Conservation (phyloP, 2,113 vertebrate species). For the Campylomormyrus numenius region DNA sequence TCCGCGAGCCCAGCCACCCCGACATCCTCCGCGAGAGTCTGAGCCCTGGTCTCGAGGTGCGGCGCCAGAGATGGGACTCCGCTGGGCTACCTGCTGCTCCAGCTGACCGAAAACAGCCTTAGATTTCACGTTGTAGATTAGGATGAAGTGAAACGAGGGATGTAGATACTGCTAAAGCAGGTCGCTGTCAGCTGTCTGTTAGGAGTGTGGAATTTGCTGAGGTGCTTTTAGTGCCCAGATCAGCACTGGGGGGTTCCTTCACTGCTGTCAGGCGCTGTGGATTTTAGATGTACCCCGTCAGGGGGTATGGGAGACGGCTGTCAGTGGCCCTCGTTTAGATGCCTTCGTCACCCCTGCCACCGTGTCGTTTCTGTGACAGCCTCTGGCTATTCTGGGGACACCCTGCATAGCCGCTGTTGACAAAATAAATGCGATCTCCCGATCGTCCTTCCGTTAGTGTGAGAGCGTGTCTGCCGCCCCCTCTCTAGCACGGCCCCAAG, state of each 20-base stretch:
- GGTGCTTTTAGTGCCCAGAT: neutral
- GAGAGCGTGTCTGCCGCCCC: neutral
- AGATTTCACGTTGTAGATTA: neutral
- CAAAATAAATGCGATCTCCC: neutral
- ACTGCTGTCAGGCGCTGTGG: neutral
- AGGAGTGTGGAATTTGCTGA: neutral
- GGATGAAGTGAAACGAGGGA: neutral
- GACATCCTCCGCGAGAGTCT: slow-evolving; percentile 90
- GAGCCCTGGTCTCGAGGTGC: slow-evolving; percentile 78
- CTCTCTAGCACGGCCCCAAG: slow-evolving; percentile 82
- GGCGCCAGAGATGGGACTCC: neutral
- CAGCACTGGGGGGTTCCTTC: neutral
- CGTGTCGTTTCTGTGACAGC: slow-evolving; percentile 31
- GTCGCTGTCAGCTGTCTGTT: neutral
- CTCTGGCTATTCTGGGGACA: slow-evolving; percentile 8
- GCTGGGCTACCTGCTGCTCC: neutral
- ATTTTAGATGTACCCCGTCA: neutral
- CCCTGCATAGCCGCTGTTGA: neutral
- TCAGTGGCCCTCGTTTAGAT: neutral
- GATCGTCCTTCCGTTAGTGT: neutral
- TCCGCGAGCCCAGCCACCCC: slow-evolving; percentile 70
- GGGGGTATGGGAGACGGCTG: neutral
- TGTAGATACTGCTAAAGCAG: neutral
- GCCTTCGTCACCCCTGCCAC: neutral
- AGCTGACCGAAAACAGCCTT: neutral